Evolutionary conservation across 2,113 vertebrate genomes (phyloP).

Genomic region (Ammospiza nelsoni): DNA sequence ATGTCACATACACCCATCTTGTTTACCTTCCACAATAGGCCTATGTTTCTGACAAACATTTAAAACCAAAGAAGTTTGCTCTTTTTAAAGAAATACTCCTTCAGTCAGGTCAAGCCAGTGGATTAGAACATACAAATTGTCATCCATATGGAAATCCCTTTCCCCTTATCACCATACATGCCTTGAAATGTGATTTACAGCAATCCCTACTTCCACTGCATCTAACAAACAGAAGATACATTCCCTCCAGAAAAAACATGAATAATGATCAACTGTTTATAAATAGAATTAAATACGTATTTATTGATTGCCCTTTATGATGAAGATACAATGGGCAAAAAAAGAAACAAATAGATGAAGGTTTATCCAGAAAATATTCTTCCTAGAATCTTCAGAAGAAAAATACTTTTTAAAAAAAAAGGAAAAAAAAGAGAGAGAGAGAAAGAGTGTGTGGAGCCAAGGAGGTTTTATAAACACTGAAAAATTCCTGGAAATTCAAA

Average conservation of each 20-base stretch:
- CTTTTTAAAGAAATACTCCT: background rate
- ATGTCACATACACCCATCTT: background rate
- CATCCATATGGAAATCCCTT: constrained; percentile 33
- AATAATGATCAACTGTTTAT: background rate
- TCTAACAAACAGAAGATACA: constrained; percentile 1
- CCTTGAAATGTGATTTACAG: constrained; percentile 45
- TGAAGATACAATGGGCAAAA: background rate
- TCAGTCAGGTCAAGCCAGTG: constrained; percentile 10
- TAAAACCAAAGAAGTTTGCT: background rate
- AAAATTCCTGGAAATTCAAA: background rate
- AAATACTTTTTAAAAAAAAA: background rate
- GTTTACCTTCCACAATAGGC: background rate
- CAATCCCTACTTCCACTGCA: constrained; percentile 23
- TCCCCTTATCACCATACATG: constrained; percentile 4
- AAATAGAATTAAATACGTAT: background rate
- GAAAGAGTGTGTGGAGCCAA: background rate
- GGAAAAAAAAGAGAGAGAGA: background rate
- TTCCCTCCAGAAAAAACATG: constrained; percentile 3
- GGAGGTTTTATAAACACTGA: background rate
- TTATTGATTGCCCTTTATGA: background rate
- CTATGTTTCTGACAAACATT: background rate
- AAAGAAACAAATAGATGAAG: background rate
- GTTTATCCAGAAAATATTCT: background rate
- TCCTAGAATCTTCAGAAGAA: background rate
- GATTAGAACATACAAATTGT: constrained; percentile 12